phyloP scores from a whole-genome alignment of 2,113 vertebrate genomes.

The Takifugu bimaculatus region DNA sequence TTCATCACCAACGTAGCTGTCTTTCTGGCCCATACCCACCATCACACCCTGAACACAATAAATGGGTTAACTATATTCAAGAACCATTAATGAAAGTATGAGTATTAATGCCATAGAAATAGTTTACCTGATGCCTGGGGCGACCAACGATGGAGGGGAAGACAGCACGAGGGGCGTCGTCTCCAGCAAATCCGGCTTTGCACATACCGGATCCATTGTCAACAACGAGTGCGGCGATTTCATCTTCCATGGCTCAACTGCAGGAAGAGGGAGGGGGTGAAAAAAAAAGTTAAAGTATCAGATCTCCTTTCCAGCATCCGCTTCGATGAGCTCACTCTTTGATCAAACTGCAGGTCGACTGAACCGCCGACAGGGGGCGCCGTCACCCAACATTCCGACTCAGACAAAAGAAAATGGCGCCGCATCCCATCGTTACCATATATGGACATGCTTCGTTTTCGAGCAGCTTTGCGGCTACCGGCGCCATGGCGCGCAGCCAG shows the following conservation, averaged over 20 bases:
- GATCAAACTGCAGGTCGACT: constrained; percentile 6
- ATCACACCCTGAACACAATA: constrained; percentile 85
- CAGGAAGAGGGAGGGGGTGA: background rate
- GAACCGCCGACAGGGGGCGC: constrained; percentile 78
- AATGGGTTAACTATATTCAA: background rate
- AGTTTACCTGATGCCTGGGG: constrained; percentile 94
- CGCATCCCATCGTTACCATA: constrained; percentile 87
- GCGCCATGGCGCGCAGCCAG: constrained; percentile 78
- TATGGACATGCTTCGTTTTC: constrained; percentile 87
- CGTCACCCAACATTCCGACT: constrained; percentile 40
- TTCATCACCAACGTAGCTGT: constrained; percentile 97
- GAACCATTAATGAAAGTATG: background rate
- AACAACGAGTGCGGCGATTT: constrained; percentile 98
- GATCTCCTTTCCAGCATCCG: background rate
- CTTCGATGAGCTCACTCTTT: constrained; percentile 50
- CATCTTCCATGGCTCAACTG: constrained; percentile 95
- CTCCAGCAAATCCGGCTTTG: constrained; percentile 98
- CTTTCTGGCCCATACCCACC: constrained; percentile 99
- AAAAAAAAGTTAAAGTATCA: background rate
- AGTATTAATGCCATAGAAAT: background rate
- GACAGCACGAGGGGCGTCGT: constrained; percentile 96
- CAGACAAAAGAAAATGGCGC: constrained; percentile 85
- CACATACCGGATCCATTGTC: constrained; percentile 99
- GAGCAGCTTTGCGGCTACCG: constrained; percentile 75
- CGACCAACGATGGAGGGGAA: constrained; percentile 99